Conservation (phyloP, 2,797 vertebrate species). For the Xenopus petersii region DNA sequence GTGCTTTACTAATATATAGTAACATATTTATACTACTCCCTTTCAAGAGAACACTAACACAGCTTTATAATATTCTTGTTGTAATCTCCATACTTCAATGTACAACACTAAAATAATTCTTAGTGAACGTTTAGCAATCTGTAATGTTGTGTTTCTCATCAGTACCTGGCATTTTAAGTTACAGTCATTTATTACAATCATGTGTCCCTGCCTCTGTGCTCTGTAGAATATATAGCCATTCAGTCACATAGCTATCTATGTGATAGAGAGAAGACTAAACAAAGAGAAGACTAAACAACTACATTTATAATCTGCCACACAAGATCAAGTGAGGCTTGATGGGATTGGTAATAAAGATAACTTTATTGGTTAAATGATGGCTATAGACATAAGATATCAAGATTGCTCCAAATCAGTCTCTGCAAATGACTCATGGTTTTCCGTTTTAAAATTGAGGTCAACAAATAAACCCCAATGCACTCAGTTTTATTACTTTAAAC, state of each 20-base stretch:
- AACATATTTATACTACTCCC: too few relatives aligned
- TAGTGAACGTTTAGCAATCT: too few relatives aligned
- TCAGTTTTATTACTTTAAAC: conserved; percentile 14
- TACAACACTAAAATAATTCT: too few relatives aligned
- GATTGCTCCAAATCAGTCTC: conserved; percentile 22
- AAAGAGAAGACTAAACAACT: not conserved
- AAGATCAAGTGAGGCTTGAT: not conserved
- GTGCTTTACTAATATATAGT: too few relatives aligned
- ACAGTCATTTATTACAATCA: not conserved
- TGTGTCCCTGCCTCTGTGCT: not conserved
- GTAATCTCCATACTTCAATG: too few relatives aligned
- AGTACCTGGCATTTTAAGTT: not conserved
- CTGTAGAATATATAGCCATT: not conserved
- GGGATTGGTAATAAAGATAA: not conserved
- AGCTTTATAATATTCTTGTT: too few relatives aligned
- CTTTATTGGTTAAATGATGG: conserved; percentile 10
- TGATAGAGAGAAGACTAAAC: not conserved
- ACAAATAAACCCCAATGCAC: conserved; percentile 18
- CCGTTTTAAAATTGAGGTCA: conserved; percentile 25
- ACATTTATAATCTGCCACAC: conserved; percentile 7
- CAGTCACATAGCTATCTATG: not conserved
- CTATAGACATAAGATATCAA: conserved; percentile 6
- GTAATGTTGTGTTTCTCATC: too few relatives aligned
- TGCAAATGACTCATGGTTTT: conserved; percentile 13
- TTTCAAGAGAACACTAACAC: too few relatives aligned